Base-by-base conservation (phyloP, 2,888 invertebrate species). In the Diarsia brunnea region DNA sequence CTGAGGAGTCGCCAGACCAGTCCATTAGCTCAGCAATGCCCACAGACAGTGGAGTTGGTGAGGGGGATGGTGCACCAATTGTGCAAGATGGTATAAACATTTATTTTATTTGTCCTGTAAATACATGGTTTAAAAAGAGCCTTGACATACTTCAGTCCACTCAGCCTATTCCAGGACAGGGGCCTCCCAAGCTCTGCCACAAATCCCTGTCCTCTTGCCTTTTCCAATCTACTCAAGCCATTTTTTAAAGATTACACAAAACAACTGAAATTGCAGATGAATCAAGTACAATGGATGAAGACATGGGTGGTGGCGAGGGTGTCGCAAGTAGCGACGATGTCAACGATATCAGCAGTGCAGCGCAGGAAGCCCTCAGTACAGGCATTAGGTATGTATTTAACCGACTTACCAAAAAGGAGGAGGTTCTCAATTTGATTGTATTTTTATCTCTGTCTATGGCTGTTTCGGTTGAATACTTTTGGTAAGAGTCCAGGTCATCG, bases 311-410 rank as follows among this genome's bases (percentile, higher is more conserved):
- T 16, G 96, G 95, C 0, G 96, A 96, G 79, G 96, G 96, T 5
- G 97, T 96, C 0, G 96, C 96, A 7, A 96, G 96, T 89, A 96
- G 96, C 80, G 97, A 97, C 80, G 96, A 96, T 85, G 95, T 96
- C 8, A 96, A 96, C 75, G 96, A 96, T 72, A 96, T 96, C 66
- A 96, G 96, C 82, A 96, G 96, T 84, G 97, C 96, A 0, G 95
- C 96, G 0, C 95, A 95, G 71, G 96, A 96, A 49, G 90, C 92
- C 0, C 92, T 94, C 69, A 95, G 94, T 80, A 95, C 96, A 67
- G 97, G 95, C 10, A 97, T 97, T 67, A 96, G 96, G 96, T 95
- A 89, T 74, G 65, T 70, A 8, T 38, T 7, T 38, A 38, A 38
- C 38, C 38, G 8, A 8, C 38, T 38, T 38, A 7, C 38, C 38